Evolutionary conservation across 2,888 invertebrate species (phyloP), one percentile per base, ranked within the genome.

Genomic region (Lithophane leautieri): DNA sequence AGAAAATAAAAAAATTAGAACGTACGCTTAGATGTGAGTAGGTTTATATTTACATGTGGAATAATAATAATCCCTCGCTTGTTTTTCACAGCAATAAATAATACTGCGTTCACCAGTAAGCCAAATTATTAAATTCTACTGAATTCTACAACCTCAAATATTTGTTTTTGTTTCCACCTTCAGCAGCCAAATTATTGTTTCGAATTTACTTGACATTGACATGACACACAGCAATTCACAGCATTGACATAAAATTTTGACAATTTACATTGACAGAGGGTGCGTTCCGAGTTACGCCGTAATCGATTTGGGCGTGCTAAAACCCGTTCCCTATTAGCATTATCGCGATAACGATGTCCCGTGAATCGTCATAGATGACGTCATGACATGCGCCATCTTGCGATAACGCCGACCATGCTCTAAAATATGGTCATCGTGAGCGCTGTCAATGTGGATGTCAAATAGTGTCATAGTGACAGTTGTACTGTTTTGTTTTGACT

Each of bases 31-130:
- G 8, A 50, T 50, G 50, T 50, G 50, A 19, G 47, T 69, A 69
- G 34, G 14, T 71, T 34, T 52, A 25, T 25, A 70, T 40, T 47
- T 34, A 68, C 11, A 70, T 50, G 19, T 68, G n/a, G 47, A 69
- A 69, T 40, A 14, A 66, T 50, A 47, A 40, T 50, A 70, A 70
- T 25, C 22, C 70, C 14, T 70, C 28, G 9, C 19, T 70, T 9
- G 19, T 50, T 70, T 47, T 70, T 50, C 19, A 25, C 19, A 11
- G 40, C 16, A 40, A 22, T 40, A 22, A 19, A 25, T 47, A 70
- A 70, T 9, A 69, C 6, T n/a, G 1, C 9, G 2, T 9, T 7
- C 6, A 25, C 9, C 22, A 47, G 6, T 6, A 19, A 4, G 19
- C 12, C 8, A n/a, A 28, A n/a, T 47, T 65, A 44, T 19, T 19